These are phyloP conservation scores for Eurytoma adleriae DNA, from an alignment of 2,888 invertebrate genomes.

Conservation along the genomic window DNA sequence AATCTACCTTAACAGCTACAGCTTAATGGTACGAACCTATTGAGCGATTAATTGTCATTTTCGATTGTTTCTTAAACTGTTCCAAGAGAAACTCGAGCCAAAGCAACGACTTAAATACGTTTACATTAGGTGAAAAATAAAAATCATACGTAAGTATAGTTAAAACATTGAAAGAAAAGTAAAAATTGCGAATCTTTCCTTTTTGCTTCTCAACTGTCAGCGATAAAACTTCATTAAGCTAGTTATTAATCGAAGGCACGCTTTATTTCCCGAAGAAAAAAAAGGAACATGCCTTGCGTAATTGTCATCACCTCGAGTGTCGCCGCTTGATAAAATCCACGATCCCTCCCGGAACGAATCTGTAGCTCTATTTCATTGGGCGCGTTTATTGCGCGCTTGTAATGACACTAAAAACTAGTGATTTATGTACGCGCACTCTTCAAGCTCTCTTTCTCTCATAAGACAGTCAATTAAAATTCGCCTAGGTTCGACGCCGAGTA, in stretches of 20 bases:
- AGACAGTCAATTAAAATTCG: constrained; percentile 41
- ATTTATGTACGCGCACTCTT: constrained; percentile 36
- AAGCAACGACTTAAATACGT: constrained; percentile 10
- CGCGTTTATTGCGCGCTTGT: constrained; percentile 39
- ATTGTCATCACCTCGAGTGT: constrained; percentile 31
- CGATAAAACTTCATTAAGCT: neutral
- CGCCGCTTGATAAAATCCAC: constrained; percentile 25
- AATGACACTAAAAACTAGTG: constrained; percentile 52
- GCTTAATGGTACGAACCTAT: constrained; percentile 36
- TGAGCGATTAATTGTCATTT: constrained; percentile 13
- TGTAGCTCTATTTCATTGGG: constrained; percentile 15
- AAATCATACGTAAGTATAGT: constrained; percentile 16
- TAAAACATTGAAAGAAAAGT: constrained; percentile 2
- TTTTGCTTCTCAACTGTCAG: neutral
- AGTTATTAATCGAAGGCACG: too few species aligned
- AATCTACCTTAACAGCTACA: constrained; percentile 33
- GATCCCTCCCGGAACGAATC: constrained; percentile 40
- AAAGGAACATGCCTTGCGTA: neutral
- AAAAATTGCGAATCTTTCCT: too few species aligned
- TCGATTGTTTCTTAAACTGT: neutral
- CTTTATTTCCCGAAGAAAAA: neutral
- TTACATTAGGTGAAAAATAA: constrained; percentile 12
- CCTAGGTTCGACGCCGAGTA: constrained; percentile 45
- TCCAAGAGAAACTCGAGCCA: constrained; percentile 29
- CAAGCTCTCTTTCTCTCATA: constrained; percentile 20